phyloP scores from a whole-genome alignment of 2,888 invertebrate species.

The Lasius fuliginosus region DNA sequence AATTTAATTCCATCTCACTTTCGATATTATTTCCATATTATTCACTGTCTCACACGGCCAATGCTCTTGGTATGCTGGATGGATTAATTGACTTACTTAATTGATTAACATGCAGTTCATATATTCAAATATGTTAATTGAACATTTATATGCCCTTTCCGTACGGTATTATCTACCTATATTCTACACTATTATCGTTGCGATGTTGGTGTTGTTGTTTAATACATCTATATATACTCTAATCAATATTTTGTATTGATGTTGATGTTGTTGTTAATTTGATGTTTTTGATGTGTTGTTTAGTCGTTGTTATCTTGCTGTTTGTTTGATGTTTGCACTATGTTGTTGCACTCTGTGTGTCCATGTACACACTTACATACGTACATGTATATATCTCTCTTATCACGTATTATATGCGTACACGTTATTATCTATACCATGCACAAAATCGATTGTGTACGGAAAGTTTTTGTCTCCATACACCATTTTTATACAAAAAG shows the following conservation, averaged over 20 bases:
- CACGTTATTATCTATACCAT: constrained; percentile 12
- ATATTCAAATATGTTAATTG: constrained; percentile 76
- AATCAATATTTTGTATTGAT: constrained; percentile 81
- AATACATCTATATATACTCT: constrained; percentile 73
- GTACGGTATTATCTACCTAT: constrained; percentile 75
- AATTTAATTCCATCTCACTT: constrained; percentile 54
- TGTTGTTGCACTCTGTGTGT: constrained; percentile 83
- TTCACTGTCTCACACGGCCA: constrained; percentile 84
- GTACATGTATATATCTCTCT: constrained; percentile 51
- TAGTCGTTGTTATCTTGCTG: constrained; percentile 85
- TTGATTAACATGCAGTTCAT: constrained; percentile 77
- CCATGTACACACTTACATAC: constrained; percentile 75
- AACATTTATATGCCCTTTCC: constrained; percentile 79
- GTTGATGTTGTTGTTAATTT: constrained; percentile 85
- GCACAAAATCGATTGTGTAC: constrained; percentile 43
- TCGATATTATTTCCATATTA: constrained; percentile 77
- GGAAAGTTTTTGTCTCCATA: background rate
- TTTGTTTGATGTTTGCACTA: constrained; percentile 84
- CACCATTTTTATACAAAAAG: background rate
- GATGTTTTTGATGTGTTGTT: constrained; percentile 86
- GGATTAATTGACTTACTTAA: constrained; percentile 81
- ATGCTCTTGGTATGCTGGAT: constrained; percentile 86
- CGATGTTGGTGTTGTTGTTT: constrained; percentile 85
- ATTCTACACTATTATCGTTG: constrained; percentile 81
- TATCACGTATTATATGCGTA: constrained; percentile 47